Conservation (phyloP, 1,140 invertebrate species). For the Drosophila littoralis region DNA sequence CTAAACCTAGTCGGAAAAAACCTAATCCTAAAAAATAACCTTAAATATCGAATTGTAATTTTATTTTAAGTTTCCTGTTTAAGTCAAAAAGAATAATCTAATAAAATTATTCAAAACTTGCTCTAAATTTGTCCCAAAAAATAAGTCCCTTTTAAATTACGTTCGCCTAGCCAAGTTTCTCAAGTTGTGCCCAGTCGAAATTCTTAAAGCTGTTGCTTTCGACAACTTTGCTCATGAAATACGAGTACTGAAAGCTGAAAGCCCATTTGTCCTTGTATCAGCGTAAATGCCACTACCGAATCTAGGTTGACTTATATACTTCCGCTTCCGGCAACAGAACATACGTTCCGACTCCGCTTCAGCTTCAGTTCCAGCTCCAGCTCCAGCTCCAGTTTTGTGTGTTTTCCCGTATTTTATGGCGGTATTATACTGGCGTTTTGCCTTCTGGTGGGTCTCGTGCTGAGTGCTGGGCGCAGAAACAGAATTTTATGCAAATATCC, state of each 20-base stretch:
- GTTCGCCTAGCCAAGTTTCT: neutral
- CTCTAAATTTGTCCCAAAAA: neutral
- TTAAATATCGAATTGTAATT: too few species aligned
- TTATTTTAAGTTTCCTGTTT: too few species aligned
- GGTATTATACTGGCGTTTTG: constrained; percentile 38
- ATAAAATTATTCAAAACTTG: too few species aligned
- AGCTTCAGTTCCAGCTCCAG: neutral
- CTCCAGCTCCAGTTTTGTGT: constrained; percentile 4
- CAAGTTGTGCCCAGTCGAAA: neutral
- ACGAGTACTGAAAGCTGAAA: constrained; percentile 40
- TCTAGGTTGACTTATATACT: constrained; percentile 70
- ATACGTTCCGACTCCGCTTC: constrained; percentile 48
- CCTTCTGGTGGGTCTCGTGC: constrained; percentile 16
- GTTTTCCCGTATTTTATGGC: constrained; percentile 46
- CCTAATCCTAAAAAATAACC: too few species aligned
- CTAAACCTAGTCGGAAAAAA: too few species aligned
- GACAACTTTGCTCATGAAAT: constrained; percentile 36
- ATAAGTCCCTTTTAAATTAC: neutral
- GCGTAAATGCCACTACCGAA: constrained; percentile 43
- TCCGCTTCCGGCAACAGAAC: constrained; percentile 69
- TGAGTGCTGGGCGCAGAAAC: constrained; percentile 46
- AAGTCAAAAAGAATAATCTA: too few species aligned
- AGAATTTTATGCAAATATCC: constrained; percentile 84
- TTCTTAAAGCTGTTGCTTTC: constrained; percentile 41
- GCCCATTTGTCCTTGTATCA: constrained; percentile 68